Conservation (phyloP, 2,113 vertebrate species). For the Paratilapia polleni region DNA sequence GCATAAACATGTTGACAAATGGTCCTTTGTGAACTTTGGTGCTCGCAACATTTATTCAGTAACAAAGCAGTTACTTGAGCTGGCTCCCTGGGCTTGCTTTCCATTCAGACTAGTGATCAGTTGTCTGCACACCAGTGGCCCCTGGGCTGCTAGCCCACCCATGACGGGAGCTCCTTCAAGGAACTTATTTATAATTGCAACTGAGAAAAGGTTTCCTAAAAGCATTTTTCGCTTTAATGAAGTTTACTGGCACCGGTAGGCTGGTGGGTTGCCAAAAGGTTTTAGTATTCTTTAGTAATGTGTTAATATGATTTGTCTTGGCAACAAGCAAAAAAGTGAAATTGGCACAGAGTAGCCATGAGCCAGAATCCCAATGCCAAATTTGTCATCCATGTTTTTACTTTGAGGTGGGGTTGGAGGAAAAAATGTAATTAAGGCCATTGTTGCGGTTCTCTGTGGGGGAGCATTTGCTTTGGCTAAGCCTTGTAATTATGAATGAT, state of each 20-base stretch:
- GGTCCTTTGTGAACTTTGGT: slow-evolving; percentile 82
- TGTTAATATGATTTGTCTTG: slow-evolving; percentile 85
- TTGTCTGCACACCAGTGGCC: slow-evolving; percentile 81
- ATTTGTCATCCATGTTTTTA: slow-evolving; percentile 75
- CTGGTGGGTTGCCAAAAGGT: slow-evolving; percentile 75
- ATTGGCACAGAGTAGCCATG: slow-evolving; percentile 76
- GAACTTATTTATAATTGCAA: slow-evolving; percentile 83
- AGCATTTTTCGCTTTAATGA: slow-evolving; percentile 76
- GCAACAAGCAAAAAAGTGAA: slow-evolving; percentile 73
- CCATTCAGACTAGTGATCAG: slow-evolving; percentile 81
- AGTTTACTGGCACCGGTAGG: slow-evolving; percentile 74
- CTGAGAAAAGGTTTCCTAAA: slow-evolving; percentile 80
- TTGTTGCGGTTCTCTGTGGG: slow-evolving; percentile 76
- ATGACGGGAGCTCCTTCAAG: slow-evolving; percentile 78
- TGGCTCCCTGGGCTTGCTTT: slow-evolving; percentile 79
- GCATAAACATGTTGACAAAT: slow-evolving; percentile 84
- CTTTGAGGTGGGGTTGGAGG: slow-evolving; percentile 72
- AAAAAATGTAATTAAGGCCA: slow-evolving; percentile 80
- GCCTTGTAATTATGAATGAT: slow-evolving; percentile 79
- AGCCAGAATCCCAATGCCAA: slow-evolving; percentile 77
- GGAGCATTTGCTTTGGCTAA: slow-evolving; percentile 71
- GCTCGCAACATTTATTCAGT: slow-evolving; percentile 80
- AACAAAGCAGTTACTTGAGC: slow-evolving; percentile 85
- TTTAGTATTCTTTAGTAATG: slow-evolving; percentile 78
- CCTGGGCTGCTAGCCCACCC: slow-evolving; percentile 80